Evolutionary conservation across 2,797 vertebrate species (phyloP).

Genomic region (Toxotes lorentzi): DNA sequence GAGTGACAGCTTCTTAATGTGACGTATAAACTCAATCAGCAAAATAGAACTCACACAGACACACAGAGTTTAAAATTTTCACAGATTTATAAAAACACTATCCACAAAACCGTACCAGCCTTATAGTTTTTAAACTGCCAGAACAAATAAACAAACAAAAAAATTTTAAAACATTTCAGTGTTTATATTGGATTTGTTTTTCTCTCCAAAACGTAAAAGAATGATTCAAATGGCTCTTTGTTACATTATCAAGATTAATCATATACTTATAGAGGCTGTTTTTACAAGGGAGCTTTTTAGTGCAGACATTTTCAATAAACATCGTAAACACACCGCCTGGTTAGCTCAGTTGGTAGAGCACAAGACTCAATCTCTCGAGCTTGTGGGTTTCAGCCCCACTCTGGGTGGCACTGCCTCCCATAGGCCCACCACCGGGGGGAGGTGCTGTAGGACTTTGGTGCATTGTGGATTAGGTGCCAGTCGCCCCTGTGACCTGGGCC

Average conservation of each 20-base stretch:
- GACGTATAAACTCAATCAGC: not conserved
- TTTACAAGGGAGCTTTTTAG: no score
- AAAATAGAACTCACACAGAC: not conserved
- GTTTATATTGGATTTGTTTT: not conserved
- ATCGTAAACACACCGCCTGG: no score
- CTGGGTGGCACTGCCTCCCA: no score
- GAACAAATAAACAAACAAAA: not conserved
- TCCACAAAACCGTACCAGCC: not conserved
- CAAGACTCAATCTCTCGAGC: no score
- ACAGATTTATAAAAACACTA: constrained; percentile 2
- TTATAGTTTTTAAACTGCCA: not conserved
- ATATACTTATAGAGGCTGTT: not conserved
- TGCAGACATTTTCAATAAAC: no score
- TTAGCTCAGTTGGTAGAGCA: no score
- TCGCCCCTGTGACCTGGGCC: no score
- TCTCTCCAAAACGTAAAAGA: not conserved
- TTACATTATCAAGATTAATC: not conserved
- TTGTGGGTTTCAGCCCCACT: no score
- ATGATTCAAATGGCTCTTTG: not conserved
- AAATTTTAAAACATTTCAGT: not conserved
- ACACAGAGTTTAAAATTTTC: constrained; percentile 11
- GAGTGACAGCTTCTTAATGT: not conserved
- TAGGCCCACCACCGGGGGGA: no score
- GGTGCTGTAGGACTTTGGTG: no score
- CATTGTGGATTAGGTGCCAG: no score